Evolutionary conservation across 2,113 vertebrate species (phyloP).

Genomic region (Coryphaenoides rupestris): DNA sequence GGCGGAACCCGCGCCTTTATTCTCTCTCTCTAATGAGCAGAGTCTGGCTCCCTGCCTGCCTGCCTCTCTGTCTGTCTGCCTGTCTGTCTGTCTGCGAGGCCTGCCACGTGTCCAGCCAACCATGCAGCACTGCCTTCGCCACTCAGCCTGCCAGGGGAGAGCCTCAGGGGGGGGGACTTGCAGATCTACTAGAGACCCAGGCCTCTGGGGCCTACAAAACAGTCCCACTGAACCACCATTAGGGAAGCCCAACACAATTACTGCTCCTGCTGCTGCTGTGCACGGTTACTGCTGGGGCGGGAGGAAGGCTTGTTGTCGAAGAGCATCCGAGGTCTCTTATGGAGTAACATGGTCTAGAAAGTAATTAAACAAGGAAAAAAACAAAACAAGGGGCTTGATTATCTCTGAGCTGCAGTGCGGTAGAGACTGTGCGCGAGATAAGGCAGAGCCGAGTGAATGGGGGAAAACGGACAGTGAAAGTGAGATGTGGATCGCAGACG

Average conservation of each 20-base stretch:
- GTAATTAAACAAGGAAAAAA: slow-evolving; percentile 41
- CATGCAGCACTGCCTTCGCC: slow-evolving; percentile 49
- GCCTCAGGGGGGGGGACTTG: slow-evolving; percentile 46
- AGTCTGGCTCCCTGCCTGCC: slow-evolving; percentile 37
- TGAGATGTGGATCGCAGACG: slow-evolving; percentile 36
- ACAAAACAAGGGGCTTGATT: slow-evolving; percentile 16
- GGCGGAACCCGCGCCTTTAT: slow-evolving; percentile 32
- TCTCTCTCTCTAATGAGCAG: slow-evolving; percentile 54
- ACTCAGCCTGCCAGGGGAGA: slow-evolving; percentile 40
- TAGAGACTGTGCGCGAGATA: slow-evolving; percentile 8
- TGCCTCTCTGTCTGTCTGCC: slow-evolving; percentile 44
- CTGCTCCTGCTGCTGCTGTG: slow-evolving; percentile 22
- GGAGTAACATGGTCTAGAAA: slow-evolving; percentile 16
- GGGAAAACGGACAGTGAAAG: slow-evolving; percentile 11
- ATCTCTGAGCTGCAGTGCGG: slow-evolving; percentile 27
- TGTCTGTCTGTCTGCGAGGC: slow-evolving; percentile 38
- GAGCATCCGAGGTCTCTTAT: slow-evolving; percentile 36
- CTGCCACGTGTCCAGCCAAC: slow-evolving; percentile 48
- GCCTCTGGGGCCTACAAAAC: slow-evolving; percentile 53
- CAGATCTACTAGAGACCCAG: slow-evolving; percentile 54
- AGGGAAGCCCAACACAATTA: slow-evolving; percentile 44
- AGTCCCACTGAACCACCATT: slow-evolving; percentile 40
- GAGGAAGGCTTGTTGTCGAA: not conserved
- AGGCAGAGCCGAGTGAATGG: slow-evolving; percentile 1
- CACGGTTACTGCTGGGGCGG: slow-evolving; percentile 9